Evolutionary conservation across 2,888 invertebrate genomes (phyloP), one percentile per base, ranked within the genome.

Genomic region (Steromphala cineraria): DNA sequence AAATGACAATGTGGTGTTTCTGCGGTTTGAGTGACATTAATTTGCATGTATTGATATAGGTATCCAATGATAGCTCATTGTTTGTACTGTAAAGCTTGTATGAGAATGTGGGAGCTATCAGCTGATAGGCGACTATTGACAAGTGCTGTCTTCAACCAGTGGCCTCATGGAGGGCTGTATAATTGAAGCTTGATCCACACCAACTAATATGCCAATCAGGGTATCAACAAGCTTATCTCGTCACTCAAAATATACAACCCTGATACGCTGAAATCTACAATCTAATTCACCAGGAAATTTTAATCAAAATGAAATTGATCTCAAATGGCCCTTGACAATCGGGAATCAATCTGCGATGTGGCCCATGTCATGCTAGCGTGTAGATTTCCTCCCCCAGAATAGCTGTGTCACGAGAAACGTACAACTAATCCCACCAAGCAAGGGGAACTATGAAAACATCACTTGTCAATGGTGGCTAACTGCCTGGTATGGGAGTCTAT

Each of bases 191-290:
- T 71, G 71, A 71, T 19, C 71, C 40, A 7, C 5, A 7, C 36
- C 31, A 71, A 71, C 71, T n/a, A n/a, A 71, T 36, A 71, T 36
- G 31, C 71, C 71, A 71, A 71, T 71, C 71, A 71, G 31, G 40
- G 40, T 71, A 71, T 71, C 71, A 71, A 71, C 71, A 40, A 36
- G 40, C 71, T 71, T 71, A 71, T 71, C 71, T 71, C n/a, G 40
- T 71, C 71, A 71, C 71, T 71, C 71, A 71, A 56, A 56, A 19
- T 8, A 7, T 56, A 56, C 19, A 56, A 24, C 56, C 56, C 24
- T 56, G 24, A 56, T 56, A 21, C 55, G 21, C 56, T 24, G 24
- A 71, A 71, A n/a, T 71, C 31, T 71, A 71, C 40, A 71, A 17
- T 36, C 36, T 71, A 19, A 71, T 71, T 71, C 71, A 71, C 40